Conservation (phyloP, 2,888 invertebrate species). For the Schizaphis graminum region DNA sequence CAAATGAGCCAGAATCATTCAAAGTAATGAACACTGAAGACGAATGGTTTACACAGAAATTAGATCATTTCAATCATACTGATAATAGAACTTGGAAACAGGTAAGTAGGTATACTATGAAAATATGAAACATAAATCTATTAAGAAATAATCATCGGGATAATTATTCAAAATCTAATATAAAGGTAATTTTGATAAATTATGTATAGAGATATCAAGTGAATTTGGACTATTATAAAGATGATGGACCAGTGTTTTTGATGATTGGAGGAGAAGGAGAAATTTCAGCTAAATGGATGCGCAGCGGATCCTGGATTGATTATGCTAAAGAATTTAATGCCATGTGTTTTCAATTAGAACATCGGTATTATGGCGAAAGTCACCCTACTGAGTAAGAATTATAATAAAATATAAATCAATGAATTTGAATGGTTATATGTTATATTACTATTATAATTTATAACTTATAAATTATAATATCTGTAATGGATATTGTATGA, state of each 20-base stretch:
- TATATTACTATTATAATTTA: too few species aligned
- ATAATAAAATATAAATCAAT: neutral
- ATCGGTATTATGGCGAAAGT: conserved; percentile 94
- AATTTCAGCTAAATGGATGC: conserved; percentile 88
- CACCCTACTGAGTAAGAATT: conserved; percentile 83
- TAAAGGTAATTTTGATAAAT: neutral
- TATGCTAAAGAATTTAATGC: conserved; percentile 86
- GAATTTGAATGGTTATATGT: neutral
- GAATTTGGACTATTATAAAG: conserved; percentile 67
- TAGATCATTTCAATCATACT: conserved; percentile 86
- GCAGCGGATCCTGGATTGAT: conserved; percentile 87
- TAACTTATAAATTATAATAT: neutral
- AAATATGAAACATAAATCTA: neutral
- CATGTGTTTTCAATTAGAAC: conserved; percentile 89
- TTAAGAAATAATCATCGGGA: neutral
- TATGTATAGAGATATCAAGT: conserved; percentile 68
- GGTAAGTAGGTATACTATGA: conserved; percentile 72
- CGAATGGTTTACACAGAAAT: conserved; percentile 84
- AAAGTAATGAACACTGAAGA: conserved; percentile 70
- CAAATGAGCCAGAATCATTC: neutral
- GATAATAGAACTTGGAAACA: conserved; percentile 84
- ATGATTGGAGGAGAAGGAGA: conserved; percentile 96
- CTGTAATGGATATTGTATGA: neutral
- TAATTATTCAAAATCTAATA: neutral
- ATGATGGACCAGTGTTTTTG: conserved; percentile 86